Conservation (phyloP, 2,113 vertebrate genomes). For the Nasalis larvatus region DNA sequence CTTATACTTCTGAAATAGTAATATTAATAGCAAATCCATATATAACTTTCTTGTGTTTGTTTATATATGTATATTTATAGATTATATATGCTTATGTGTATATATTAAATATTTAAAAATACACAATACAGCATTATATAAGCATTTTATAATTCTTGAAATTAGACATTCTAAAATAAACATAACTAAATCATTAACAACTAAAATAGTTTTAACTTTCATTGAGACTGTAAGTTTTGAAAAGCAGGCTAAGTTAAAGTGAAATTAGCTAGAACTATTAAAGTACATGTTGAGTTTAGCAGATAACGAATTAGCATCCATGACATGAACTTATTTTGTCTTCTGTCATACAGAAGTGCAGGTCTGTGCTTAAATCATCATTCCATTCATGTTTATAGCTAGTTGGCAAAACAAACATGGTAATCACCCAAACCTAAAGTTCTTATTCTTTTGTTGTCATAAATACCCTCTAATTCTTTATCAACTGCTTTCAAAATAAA, state of each 20-base stretch:
- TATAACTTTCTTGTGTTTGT: background rate
- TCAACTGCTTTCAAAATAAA: slow-evolving; percentile 43
- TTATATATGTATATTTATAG: background rate
- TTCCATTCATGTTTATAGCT: slow-evolving; percentile 30
- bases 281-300: background rate
- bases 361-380: background rate
- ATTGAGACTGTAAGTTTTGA: background rate
- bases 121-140: background rate
- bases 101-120: background rate
- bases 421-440: background rate
- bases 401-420: background rate
- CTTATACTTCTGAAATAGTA: background rate
- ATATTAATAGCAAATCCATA: background rate
- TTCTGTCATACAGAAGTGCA: background rate
- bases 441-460: slow-evolving; percentile 9
- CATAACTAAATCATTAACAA: background rate
- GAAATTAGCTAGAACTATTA: background rate
- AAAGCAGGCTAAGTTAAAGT: background rate
- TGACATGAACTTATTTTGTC: slow-evolving; percentile 28
- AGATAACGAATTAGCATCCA: background rate
- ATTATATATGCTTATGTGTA: background rate
- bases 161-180: background rate
- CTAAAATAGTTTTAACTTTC: background rate
- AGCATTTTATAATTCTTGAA: background rate
- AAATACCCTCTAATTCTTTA: slow-evolving; percentile 25